Conservation (phyloP, 2,888 invertebrate genomes). For the Tiphia femorata region DNA sequence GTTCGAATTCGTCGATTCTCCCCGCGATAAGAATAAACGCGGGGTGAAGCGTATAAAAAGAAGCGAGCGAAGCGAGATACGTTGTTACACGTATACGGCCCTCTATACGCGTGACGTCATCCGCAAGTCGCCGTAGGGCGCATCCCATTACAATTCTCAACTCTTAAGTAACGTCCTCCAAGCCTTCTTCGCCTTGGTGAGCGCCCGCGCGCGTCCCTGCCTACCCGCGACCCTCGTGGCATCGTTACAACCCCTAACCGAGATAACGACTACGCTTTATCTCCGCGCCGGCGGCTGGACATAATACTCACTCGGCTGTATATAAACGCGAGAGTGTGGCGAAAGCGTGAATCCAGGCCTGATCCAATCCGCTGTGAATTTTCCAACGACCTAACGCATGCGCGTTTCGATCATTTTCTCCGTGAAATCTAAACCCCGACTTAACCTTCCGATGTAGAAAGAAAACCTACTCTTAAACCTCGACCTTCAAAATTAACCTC, state of each 20-base stretch:
- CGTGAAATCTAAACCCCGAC: too few relatives aligned
- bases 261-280: conserved; percentile 53
- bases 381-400: too few relatives aligned
- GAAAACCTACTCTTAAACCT: too few relatives aligned
- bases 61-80: conserved; percentile 20
- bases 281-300: conserved; percentile 42
- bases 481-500: too few relatives aligned
- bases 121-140: conserved; percentile 41
- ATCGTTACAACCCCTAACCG: conserved; percentile 43
- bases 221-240: conserved; percentile 9
- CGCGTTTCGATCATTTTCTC: too few relatives aligned
- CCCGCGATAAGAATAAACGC: not conserved
- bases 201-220: conserved; percentile 4
- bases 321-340: conserved; percentile 32
- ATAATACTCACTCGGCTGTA: conserved; percentile 38
- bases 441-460: too few relatives aligned
- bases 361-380: too few relatives aligned
- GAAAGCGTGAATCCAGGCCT: conserved; percentile 23
- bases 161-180: conserved; percentile 44
- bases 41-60: too few relatives aligned
- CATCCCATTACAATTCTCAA: conserved; percentile 49
- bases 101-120: conserved; percentile 37
- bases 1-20: too few relatives aligned
- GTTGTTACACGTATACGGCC: not conserved
- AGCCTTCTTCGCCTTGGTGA: conserved; percentile 17